These are phyloP conservation scores for Teleopsis dalmanni DNA, from an alignment of 1,140 invertebrate species.

Conservation along the genomic window DNA sequence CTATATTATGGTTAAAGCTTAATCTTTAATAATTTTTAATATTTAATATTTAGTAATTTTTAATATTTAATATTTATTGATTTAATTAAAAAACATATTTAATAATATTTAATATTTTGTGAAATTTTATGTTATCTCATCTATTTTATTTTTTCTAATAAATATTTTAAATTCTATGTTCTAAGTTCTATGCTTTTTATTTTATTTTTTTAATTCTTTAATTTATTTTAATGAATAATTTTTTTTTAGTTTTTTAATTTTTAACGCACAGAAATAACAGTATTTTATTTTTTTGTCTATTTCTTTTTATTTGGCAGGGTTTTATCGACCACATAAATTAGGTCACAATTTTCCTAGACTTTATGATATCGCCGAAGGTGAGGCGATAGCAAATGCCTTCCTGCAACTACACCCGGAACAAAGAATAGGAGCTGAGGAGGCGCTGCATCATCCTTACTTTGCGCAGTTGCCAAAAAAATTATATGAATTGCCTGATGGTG, in stretches of 20 bases:
- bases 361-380: constrained; percentile 78
- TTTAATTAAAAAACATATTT: no score
- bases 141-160: no score
- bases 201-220: neutral
- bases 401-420: constrained; percentile 81
- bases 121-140: no score
- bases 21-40: no score
- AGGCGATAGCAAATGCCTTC: constrained; percentile 75
- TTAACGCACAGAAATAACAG: neutral
- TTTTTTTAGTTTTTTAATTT: no score
- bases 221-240: neutral
- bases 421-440: constrained; percentile 79
- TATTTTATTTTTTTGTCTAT: constrained; percentile 10
- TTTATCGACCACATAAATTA: constrained; percentile 70
- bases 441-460: constrained; percentile 87
- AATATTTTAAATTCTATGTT: no score
- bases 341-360: constrained; percentile 81
- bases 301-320: constrained; percentile 39
- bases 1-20: no score
- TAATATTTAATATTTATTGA: no score
- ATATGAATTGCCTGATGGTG: constrained; percentile 83
- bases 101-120: no score
- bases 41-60: no score
- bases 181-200: no score
- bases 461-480: constrained; percentile 78